Base-by-base conservation (phyloP, 2,888 invertebrate species). In the Aspidapion aeneum region DNA sequence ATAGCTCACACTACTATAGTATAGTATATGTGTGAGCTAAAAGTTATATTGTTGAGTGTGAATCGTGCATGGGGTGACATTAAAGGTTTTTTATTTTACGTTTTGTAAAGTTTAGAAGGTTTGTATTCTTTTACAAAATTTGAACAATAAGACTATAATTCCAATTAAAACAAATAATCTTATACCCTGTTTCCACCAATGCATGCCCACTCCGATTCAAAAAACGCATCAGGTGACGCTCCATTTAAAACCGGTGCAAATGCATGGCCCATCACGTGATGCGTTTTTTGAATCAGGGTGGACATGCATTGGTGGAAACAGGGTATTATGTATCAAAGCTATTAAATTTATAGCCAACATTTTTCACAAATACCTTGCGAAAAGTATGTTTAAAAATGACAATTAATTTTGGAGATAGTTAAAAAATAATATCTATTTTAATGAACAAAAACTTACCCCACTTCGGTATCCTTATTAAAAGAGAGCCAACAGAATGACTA, bases 381-480 rank as follows among this genome's bases (percentile, higher is more conserved):
- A n/a, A 35, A 35, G 35, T 35, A 35, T 35, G 35, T 35, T 35
- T 35, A 35, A 35, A 35, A 35, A 35, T 3, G 35, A 7, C 35
- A 35, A 35, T 35, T 35, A 12, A 35, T 35, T 35, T 35, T 35
- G 35, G 12, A 35, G 5, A 35, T 35, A 35, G 35, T 35, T n/a
- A n/a, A n/a, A n/a, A n/a, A n/a, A n/a, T n/a, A n/a, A n/a, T n/a
- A n/a, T n/a, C n/a, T 35, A 35, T 5, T 56, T 12, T 56, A 18
- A 20, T 5, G 5, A 20, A 20, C 19, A n/a, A 35, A 35, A 35
- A 35, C 60, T 64, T 62, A 69, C 69, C 62, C 69, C 67, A 66
- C 21, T 20, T 51, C 48, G 61, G 21, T 60, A 69, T 66, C 22
- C 60, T 18, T 52, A 61, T 64, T 64, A 69, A 66, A 18, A 67